Evolutionary conservation across 2,888 invertebrate genomes (phyloP).

Genomic region (Stenotaenia linearis): DNA sequence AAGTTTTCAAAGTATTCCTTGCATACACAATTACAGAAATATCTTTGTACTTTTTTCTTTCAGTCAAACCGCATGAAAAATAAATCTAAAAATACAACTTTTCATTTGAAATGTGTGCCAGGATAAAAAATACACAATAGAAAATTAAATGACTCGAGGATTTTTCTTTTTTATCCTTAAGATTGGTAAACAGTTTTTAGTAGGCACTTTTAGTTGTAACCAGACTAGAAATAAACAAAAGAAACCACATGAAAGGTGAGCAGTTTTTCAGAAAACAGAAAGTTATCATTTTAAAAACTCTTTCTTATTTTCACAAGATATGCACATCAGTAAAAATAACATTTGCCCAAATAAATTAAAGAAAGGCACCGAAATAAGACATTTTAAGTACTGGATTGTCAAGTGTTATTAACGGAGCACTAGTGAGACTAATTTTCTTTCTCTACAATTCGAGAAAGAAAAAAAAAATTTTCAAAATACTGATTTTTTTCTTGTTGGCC

Average conservation of each 20-base stretch:
- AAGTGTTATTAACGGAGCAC: neutral
- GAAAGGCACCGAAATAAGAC: neutral
- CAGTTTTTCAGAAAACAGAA: constrained; percentile 3
- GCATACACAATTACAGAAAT: constrained; percentile 12
- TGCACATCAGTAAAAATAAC: neutral
- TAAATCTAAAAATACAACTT: constrained; percentile 24
- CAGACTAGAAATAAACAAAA: constrained; percentile 20
- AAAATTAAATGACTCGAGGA: neutral
- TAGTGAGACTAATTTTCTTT: too few species aligned
- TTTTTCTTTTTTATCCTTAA: neutral
- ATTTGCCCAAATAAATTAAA: neutral
- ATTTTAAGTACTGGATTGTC: constrained; percentile 7
- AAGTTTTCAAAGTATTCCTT: constrained; percentile 21
- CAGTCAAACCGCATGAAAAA: constrained; percentile 14
- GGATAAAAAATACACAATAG: neutral
- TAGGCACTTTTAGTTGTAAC: constrained; percentile 21
- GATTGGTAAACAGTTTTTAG: neutral
- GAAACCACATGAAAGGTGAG: neutral
- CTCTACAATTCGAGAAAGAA: too few species aligned
- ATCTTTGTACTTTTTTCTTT: constrained; percentile 11
- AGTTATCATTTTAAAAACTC: neutral
- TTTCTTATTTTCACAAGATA: neutral
- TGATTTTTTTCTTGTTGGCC: neutral
- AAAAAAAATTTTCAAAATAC: neutral
- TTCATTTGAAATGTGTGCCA: constrained; percentile 10